Base-by-base conservation (phyloP, 2,888 invertebrate species). In the Ypsolopha scabrella region DNA sequence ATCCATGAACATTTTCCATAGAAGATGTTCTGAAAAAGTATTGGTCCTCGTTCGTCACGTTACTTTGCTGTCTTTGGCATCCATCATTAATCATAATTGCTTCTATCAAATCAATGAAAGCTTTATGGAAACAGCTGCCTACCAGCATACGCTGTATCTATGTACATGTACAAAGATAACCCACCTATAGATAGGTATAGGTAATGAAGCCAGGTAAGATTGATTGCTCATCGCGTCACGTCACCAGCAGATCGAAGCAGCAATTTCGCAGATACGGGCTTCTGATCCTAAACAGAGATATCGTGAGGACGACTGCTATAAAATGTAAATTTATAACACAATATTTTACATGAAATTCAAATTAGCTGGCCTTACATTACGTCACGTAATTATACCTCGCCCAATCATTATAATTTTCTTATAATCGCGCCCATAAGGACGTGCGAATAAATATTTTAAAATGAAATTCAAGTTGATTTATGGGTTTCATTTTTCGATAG, bases 321-420 rank as follows among this genome's bases (percentile, higher is more conserved):
- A 85, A 80, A 86, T 85, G 81, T 80, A 80, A 83, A 85, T 86
- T 83, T 82, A 83, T 80, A 74, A 76, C 76, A 70, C 73, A 75
- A 81, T 81, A 78, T 79, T 83, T 82, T 79, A 83, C 80, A 83
- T 81, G 55, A 81, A 81, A 83, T 75, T 80, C 81, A 80, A 79
- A 81, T 78, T 76, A 79, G 67, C 69, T 69, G 70, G 72, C 71
- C 72, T 78, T 70, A 75, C 65, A 72, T 80, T 82, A 79, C 77
- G 76, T 80, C 80, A 79, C 76, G 75, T 83, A 77, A 85, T 85
- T 82, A 82, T 68, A 69, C 64, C 59, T 68, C 60, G 66, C 74
- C 80, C 80, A 83, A 85, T 86, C 85, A 86, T 86, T 83, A 82
- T 86, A 86, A 85, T 86, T 86, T 83, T 76, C 74, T 72, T 81